Evolutionary conservation across 2,797 vertebrate species (phyloP), one percentile per base, ranked within the genome.

Genomic region (Cirrhinus molitorella): DNA sequence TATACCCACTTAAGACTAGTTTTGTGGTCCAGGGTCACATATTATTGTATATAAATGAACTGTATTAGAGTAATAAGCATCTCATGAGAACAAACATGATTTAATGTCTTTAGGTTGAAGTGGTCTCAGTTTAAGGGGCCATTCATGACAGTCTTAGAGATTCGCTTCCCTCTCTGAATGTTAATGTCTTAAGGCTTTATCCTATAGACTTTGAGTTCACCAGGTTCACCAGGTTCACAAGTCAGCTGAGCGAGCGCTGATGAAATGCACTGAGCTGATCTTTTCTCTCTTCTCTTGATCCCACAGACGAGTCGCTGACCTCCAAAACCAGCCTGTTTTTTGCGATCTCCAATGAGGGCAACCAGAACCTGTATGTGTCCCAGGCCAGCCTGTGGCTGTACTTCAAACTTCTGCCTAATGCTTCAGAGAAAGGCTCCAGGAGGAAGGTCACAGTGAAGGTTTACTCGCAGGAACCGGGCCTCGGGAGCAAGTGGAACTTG

Each of bases 321-420:
- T 98, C 98, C 86, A 96, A 95, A 91, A 96, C 98, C 86, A 96
- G 96, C 90, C 95, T 99, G 79, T 97, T 97, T 94, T 99, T 99
- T 91, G 94, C 97, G 89, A 96, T 99, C 93, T 98, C 98, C 88
- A 99, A 96, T 0, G 98, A 99, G 91, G 97, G 98, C 78, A 98
- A 98, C 94, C 98, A 97, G 93, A 97, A 98, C 91, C 95, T 99
- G 86, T 93, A 94, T 19, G 97, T 97, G 89, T 95, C 95, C 6
- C 97, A 98, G 92, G 97, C 98, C 92, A 97, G 95, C 86, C 94
- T 99, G 79, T 99, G 98, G 98, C 95, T 99, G 76, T 99, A 99
- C 94, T 96, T 99, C 92, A 96, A 96, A 91, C 91, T 99, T 87
- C 94, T 95, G 83, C 97, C 96, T 0, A 90, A 92, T 0, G 92